These are phyloP conservation scores for Eupithecia pulchellata DNA, from an alignment of 2,888 invertebrate genomes.

Conservation along the genomic window DNA sequence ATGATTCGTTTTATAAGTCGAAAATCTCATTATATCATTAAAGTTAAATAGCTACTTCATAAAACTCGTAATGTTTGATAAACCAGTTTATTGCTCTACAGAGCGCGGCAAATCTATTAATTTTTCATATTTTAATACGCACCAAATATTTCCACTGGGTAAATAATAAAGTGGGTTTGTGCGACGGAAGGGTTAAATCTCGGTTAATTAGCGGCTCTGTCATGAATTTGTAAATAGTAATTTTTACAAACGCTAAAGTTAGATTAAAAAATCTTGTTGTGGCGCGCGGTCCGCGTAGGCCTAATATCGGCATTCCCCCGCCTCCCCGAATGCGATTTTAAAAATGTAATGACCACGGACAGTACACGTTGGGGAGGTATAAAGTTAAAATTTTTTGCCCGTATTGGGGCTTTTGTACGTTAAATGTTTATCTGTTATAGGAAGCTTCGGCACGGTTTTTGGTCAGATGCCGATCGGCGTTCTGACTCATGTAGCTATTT, in stretches of 20 bases:
- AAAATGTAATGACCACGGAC: constrained; percentile 78
- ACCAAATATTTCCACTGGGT: constrained; percentile 82
- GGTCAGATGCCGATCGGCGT: constrained; percentile 31
- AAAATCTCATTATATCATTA: background rate
- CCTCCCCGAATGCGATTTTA: constrained; percentile 75
- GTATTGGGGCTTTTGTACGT: constrained; percentile 71
- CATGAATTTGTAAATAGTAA: constrained; percentile 84
- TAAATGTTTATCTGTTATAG: constrained; percentile 75
- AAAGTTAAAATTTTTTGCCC: constrained; percentile 76
- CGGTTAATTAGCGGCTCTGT: constrained; percentile 81
- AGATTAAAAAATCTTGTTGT: constrained; percentile 82
- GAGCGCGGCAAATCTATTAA: constrained; percentile 71
- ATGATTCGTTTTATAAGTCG: background rate
- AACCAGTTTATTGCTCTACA: constrained; percentile 49
- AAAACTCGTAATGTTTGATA: constrained; percentile 18
- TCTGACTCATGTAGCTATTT: constrained; percentile 66
- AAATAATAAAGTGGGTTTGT: constrained; percentile 80
- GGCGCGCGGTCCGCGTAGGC: constrained; percentile 74
- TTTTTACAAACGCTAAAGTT: constrained; percentile 86
- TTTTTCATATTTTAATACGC: constrained; percentile 85
- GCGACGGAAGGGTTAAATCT: constrained; percentile 86
- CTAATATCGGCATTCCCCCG: constrained; percentile 67
- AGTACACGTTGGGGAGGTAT: constrained; percentile 75
- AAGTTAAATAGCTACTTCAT: background rate
- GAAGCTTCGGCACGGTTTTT: constrained; percentile 54